Evolutionary conservation across 1,140 invertebrate genomes (phyloP).

Genomic region (Leptonema lineaticorne): DNA sequence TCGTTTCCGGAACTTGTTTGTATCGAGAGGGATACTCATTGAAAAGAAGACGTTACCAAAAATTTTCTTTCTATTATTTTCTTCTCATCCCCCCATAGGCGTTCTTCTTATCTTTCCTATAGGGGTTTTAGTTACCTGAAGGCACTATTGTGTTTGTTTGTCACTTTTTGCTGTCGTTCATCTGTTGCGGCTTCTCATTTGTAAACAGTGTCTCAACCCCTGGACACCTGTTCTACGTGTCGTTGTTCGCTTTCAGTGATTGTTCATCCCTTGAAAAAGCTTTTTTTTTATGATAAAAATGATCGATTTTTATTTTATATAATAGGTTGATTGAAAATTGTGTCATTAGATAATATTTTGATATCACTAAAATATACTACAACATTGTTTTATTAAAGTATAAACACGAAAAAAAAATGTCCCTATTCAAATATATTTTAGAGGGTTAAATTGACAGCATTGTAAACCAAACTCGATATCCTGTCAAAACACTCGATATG

Average conservation of each 20-base stretch:
- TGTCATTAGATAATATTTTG: too few relatives aligned
- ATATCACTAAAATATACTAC: too few relatives aligned
- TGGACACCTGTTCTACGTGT: slow-evolving; percentile 18
- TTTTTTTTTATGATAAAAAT: too few relatives aligned
- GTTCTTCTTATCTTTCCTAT: background rate
- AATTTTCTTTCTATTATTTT: background rate
- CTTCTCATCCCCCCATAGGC: background rate
- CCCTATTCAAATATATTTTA: too few relatives aligned
- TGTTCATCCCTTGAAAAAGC: background rate
- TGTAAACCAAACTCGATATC: too few relatives aligned
- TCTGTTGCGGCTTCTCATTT: slow-evolving; percentile 11
- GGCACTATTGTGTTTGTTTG: background rate
- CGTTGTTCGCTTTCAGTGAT: background rate
- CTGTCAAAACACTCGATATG: too few relatives aligned
- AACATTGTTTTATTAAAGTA: too few relatives aligned
- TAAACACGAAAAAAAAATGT: too few relatives aligned
- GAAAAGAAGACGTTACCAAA: slow-evolving; percentile 16
- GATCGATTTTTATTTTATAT: too few relatives aligned
- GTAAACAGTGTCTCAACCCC: slow-evolving; percentile 4
- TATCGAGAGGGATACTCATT: background rate
- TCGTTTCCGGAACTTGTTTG: slow-evolving; percentile 17
- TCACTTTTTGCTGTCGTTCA: background rate
- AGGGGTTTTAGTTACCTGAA: slow-evolving; percentile 12
- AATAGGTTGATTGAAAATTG: too few relatives aligned
- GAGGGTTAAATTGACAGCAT: too few relatives aligned